Base-by-base conservation (phyloP, 2,888 invertebrate genomes). In the Euzophera pinguis region DNA sequence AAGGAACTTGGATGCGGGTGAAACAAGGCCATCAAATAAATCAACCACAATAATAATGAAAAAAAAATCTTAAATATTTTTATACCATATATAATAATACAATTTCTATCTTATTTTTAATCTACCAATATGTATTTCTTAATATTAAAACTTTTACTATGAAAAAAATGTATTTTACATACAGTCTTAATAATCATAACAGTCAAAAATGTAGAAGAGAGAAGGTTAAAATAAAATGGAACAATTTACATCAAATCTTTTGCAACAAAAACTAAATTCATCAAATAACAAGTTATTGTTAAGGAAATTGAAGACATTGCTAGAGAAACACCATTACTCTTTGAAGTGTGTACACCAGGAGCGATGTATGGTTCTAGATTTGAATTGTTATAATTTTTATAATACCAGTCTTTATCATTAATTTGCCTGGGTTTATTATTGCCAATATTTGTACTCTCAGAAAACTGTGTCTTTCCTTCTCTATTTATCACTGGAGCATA, bases 341-440 rank as follows among this genome's bases (percentile, higher is more conserved):
- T 64, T 48, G 80, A 77, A 50, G 56, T 64, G 55, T 79, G 71
- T 47, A 90, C 73, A 47, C 80, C 85, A 32, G 91, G 90, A 57
- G 83, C 88, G 55, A 91, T 70, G 64, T 89, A 91, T 1, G 91
- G 89, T 60, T 88, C 80, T 62, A 91, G 67, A 66, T 88, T 82
- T 22, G 89, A 92, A 67, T 93, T 93, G 75, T 95, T 95, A 72
- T 97, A 97, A 77, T 96, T 96, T 61, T 94, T 94, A 75, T 95
- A 97, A 78, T 97, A 97, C 97, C 97, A 97, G 64, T 94, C 94
- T 83, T 94, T 94, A 47, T 92, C 89, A 59, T 91, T 91, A 10
- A 85, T 81, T 61, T 81, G 75, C 64, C 75, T 81, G 22, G 82
- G 80, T 59, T 91, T 92, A 35, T 90, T 88, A 42, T 75, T 89